Base-by-base conservation (phyloP, 2,888 invertebrate species). In the Agrenia bidenticulata region DNA sequence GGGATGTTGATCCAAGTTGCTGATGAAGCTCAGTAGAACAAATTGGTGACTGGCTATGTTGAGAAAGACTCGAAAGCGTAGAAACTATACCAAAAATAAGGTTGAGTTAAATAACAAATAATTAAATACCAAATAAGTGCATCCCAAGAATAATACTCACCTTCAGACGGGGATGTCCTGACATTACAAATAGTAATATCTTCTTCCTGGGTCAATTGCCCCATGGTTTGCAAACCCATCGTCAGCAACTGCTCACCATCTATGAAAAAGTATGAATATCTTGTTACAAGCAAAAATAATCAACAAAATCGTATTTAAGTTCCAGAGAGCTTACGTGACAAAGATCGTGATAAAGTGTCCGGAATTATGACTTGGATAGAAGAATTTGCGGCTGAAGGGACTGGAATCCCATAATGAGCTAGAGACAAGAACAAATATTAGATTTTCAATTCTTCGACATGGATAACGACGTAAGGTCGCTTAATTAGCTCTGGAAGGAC, bases 401-500 rank as follows among this genome's bases (percentile, higher is more conserved):
- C 26, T 11, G 63, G 41, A 58, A 66, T 23, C 62, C 70, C 68
- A 49, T 61, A 65, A 62, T 55, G 62, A 66, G 62, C 73, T 73
- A 69, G 42, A 70, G 67, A 70, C 61, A 63, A 66, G 64, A 73
- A 72, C 57, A 65, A 60, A 69, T 66, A 70, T 73, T 72, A 73
- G 72, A 63, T 41, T 61, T 64, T 61, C 61, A 50, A 26, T 57
- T 56, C 65, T 59, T 62, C 49, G 53, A 11, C 19, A 19, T 5
- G 17, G 57, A 42, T 63, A 73, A 66, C 68, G 67, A 70, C 68
- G 66, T 69, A 65, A 67, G 63, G 72, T 66, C 69, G 70, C 66
- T 70, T 66, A 68, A 69, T 68, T 72, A 69, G 73, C 72, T 72
- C 70, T 73, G 67, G 45, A 60, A 63, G 63, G 64, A 67, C 63